Evolutionary conservation across 2,888 invertebrate species (phyloP).

Genomic region (Andrena marginata): DNA sequence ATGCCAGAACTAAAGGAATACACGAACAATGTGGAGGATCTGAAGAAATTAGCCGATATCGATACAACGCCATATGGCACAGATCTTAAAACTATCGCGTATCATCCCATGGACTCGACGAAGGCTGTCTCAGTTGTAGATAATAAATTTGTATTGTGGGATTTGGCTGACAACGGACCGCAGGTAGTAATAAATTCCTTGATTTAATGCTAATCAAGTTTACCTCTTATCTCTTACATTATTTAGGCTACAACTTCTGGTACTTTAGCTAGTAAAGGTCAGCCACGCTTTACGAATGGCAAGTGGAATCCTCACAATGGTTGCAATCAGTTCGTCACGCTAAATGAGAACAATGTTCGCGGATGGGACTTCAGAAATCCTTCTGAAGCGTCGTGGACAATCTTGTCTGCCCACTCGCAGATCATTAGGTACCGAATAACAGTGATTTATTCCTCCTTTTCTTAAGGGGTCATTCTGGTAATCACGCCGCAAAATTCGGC

Average conservation of each 20-base stretch:
- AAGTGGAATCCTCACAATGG: constrained; percentile 99
- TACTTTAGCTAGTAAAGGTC: constrained; percentile 88
- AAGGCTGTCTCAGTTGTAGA: constrained; percentile 92
- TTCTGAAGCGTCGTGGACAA: constrained; percentile 91
- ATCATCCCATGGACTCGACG: constrained; percentile 93
- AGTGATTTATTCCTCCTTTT: no score
- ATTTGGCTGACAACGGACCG: constrained; percentile 87
- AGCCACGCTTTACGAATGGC: constrained; percentile 92
- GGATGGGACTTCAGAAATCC: constrained; percentile 95
- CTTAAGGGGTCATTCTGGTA: no score
- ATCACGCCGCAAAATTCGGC: no score
- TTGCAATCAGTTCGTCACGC: constrained; percentile 93
- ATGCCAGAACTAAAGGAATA: constrained; percentile 76
- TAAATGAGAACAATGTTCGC: constrained; percentile 94
- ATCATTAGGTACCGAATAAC: constrained; percentile 87
- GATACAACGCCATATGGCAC: constrained; percentile 86
- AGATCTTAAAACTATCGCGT: constrained; percentile 93
- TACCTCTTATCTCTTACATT: constrained; percentile 8
- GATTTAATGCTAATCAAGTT: neutral
- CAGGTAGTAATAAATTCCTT: constrained; percentile 69
- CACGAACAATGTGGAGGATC: constrained; percentile 77
- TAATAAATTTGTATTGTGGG: constrained; percentile 91
- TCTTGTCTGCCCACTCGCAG: constrained; percentile 95
- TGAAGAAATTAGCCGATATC: constrained; percentile 80
- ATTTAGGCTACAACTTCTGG: constrained; percentile 77